Evolutionary conservation across 2,888 invertebrate species (phyloP), one percentile per base, ranked within the genome.

Genomic region (Acronicta aceris): DNA sequence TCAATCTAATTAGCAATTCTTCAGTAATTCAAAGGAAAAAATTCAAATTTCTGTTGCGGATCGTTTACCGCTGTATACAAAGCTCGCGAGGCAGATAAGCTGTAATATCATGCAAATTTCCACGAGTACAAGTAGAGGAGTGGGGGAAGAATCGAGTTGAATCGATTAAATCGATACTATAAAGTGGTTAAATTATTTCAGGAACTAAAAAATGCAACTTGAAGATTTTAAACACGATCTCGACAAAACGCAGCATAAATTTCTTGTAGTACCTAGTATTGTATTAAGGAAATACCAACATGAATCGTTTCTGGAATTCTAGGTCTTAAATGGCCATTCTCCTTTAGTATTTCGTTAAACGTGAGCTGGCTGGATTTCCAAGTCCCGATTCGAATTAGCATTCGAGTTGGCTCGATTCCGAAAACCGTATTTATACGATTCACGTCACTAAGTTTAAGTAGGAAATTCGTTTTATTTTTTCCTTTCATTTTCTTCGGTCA

Each of bases 91-190:
- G 73, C 81, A 81, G 78, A 88, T 88, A 87, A 90, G 87, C 86
- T 79, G 86, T 89, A 91, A 91, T 91, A 90, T 91, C 86, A 92
- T 93, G 92, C 88, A 92, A 92, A 93, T 92, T 89, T 87, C 75
- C 79, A 76, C 81, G 80, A 84, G 84, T 86, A 89, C 46, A 56
- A 71, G 48, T 69, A 78, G 66, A 59, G 78, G 65, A 53, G 73
- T 41, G 52, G 46, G 52, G 41, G 43, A 25, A 51, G 46, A 51
- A 53, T 52, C 52, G 52, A 72, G 51, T 60, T 36, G 9, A 54
- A 53, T 68, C 58, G 65, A 67, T 68, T 66, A 53, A 56, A 49
- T 56, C 60, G 50, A 53, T 54, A 54, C 47, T 41, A 27, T 25
- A 21, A 21, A 38, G 58, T 51, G 16, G 13, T 13, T 12, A 7